These are phyloP conservation scores for Falco cherrug DNA, from an alignment of 2,797 vertebrate genomes.

Conservation along the genomic window DNA sequence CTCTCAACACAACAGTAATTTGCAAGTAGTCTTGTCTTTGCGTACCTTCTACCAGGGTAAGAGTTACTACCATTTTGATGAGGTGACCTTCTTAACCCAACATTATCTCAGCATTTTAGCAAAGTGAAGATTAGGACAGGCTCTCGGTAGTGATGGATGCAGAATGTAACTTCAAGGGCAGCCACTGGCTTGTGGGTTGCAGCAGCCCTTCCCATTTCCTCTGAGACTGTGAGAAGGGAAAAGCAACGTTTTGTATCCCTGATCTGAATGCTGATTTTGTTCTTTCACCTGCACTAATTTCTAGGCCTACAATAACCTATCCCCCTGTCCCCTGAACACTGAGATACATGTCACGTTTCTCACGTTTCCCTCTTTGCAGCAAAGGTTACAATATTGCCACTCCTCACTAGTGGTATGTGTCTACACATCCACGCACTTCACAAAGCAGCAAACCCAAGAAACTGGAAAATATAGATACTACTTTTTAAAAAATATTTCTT, in stretches of 20 bases:
- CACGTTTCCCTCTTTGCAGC: not conserved
- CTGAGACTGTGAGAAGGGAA: not conserved
- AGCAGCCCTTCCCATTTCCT: not conserved
- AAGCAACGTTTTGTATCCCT: fast-evolving
- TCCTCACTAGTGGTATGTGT: not conserved
- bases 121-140: not conserved
- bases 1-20: not conserved
- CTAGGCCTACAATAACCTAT: not conserved
- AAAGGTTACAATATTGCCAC: not conserved
- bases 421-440: fast-evolving
- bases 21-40: not conserved
- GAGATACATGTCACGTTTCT: not conserved
- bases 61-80: not conserved
- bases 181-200: not conserved
- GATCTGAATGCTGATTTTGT: not conserved
- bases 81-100: not conserved
- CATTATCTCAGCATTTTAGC: not conserved
- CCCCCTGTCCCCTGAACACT: not conserved
- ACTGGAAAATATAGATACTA: not conserved
- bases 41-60: not conserved
- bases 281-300: not conserved
- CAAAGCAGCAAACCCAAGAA: not conserved
- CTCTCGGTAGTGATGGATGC: no score
- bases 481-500: not conserved
- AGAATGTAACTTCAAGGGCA: not conserved